Evolutionary conservation across 2,797 vertebrate genomes (phyloP), one percentile per base, ranked within the genome.

Genomic region (Gymnothorax javanicus): DNA sequence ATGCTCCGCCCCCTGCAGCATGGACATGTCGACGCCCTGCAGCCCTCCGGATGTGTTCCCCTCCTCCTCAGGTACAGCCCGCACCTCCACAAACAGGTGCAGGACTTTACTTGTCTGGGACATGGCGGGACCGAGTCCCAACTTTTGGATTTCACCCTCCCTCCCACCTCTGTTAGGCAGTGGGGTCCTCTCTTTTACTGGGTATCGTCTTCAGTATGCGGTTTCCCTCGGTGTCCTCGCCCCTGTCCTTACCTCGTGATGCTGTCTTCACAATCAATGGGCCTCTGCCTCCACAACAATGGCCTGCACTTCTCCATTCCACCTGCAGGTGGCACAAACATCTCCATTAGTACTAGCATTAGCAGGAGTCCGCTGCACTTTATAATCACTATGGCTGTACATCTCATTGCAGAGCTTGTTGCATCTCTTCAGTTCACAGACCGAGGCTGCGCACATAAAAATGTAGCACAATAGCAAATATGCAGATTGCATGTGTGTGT

Each of bases 41-140:
- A 27, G 94, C 89, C 25, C 95, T 94, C 87, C 94, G 1, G 43
- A 91, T 2, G 69, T 88, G 91, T 91, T 94, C 85, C 50, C 95
- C 86, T 87, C 82, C 64, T 95, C 94, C 56, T 94, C 94, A n/a
- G 91, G 17, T 1, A 95, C 91, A 71, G 96, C 93, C 60, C 96
- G 92, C 88, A 97, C 95, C 86, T 96, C 95, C n/a, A 97, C 95
- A 0, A 96, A 96, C 90, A 99, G 95, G 90, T 96, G 97, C 87
- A 98, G 93, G 0, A 98, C 94, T 88, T 96, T 97, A 43, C 96
- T 96, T 0, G 94, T 92, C 91, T 98, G 97, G 90, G 98, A 96
- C 98, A 99, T 99, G 87, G 27, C 88, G 77, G 57, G 52, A 27
- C 84, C 58, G 20, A n/a, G 23, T 54, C 84, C 85, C 5, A 0